phyloP scores from a whole-genome alignment of 1,140 invertebrate genomes.

The Lasioglossum baleicum region DNA sequence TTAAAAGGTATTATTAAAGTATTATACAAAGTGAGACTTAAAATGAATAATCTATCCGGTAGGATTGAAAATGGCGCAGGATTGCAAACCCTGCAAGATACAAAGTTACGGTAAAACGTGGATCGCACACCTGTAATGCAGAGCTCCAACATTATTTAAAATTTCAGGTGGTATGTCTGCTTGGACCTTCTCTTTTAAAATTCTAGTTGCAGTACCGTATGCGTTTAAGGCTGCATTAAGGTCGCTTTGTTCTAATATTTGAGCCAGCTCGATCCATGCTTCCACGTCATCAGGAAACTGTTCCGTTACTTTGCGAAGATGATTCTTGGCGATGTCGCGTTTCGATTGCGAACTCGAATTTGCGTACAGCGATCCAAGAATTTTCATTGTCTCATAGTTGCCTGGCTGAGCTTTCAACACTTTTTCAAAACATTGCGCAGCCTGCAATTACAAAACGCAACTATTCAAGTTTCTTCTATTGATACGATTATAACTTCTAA shows the following conservation, averaged over 20 bases:
- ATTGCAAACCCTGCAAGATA: conserved; percentile 18
- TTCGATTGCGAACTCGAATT: conserved; percentile 94
- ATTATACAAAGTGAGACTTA: too few species aligned
- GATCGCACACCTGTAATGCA: conserved; percentile 88
- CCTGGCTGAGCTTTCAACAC: conserved; percentile 98
- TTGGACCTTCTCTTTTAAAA: conserved; percentile 95
- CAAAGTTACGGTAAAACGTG: conserved; percentile 12
- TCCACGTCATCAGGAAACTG: conserved; percentile 99
- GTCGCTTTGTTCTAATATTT: conserved; percentile 98
- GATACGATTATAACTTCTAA: too few species aligned
- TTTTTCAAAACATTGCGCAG: conserved; percentile 99
- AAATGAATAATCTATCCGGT: too few species aligned
- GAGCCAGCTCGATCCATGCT: conserved; percentile 99
- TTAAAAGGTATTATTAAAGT: too few species aligned
- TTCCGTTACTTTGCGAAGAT: conserved; percentile 96
- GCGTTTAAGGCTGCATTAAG: conserved; percentile 92
- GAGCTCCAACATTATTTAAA: conserved; percentile 97
- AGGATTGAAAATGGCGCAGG: too few species aligned
- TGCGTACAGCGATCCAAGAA: conserved; percentile 97
- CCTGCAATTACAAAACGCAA: conserved; percentile 81
- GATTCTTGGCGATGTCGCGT: conserved; percentile 94
- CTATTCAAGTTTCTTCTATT: background rate
- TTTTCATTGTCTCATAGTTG: conserved; percentile 99
- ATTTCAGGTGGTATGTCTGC: conserved; percentile 98
- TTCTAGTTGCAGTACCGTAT: conserved; percentile 95